Base-by-base conservation (phyloP, 2,797 vertebrate species). In the Oryzias sinensis region DNA sequence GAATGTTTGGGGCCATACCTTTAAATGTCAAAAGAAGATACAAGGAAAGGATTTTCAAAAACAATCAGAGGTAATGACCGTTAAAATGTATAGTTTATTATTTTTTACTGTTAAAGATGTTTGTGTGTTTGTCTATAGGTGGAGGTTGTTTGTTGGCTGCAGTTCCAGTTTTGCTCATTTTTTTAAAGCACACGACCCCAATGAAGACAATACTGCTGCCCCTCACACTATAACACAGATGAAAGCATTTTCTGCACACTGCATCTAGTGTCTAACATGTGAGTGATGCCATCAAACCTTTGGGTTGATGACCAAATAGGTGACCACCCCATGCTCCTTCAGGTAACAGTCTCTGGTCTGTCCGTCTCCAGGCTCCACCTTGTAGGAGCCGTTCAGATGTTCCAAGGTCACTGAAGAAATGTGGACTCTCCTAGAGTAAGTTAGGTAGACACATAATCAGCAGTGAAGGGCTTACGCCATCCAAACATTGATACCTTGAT, bases 241-340 rank as follows among this genome's bases (percentile, higher is more conserved):
- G 9, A 37, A 13, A 37, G 33, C 33, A 13, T 37, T 37, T 9
- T 37, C 2, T 11, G 33, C 33, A 37, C 33, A 33, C 29, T 33
- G 8, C 8, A 2, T 8, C 8, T 33, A 33, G 29, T 8, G 29
- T 57, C 46, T 41, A 43, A 6, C 40, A 37, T 22, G 20, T 3
- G 2, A 0, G 2, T 22, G 9, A 33, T 0, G 18, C n/a, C 40
- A 0, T 54, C 92, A 85, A 65, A 98, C 97, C 94, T 98, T 97
- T n/a, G 97, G 97, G 84, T 98, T 98, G 90, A 99, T 95, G 78
- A 99, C 96, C 74, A 99, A 93, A 85, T 92, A 97, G 61, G 97
- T 98, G 84, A 94, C 88, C 81, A 98, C 93, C 46, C 93, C 90
- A 20, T 98, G 94, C 53, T 98, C 95, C 59, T 98, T 99, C 79